Base-by-base conservation (phyloP, 1,140 invertebrate genomes). In the Grapholita molesta region DNA sequence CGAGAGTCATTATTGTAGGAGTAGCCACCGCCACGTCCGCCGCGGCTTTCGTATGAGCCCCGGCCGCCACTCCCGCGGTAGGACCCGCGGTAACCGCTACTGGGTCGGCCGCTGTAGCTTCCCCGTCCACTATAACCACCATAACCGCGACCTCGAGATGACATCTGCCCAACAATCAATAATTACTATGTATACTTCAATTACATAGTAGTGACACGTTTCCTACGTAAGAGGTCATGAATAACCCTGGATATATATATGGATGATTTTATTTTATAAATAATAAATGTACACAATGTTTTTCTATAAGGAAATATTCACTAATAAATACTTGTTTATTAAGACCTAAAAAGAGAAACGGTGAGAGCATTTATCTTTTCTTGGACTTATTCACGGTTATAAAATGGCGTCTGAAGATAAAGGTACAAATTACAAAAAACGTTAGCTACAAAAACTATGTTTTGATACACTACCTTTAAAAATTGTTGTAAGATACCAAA, bases 81-180 rank as follows among this genome's bases (percentile, higher is more conserved):
- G 0, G 85, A 86, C 4, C 89, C 89, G 64, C 90, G 77, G 64
- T 90, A 89, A 12, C 55, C 55, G 21, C 80, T 79, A 11, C 82
- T 82, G 6, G 88, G 80, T 9, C 88, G 78, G 7, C 83, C 83
- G n/a, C 78, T 85, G 70, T 91, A 91, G 64, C 74, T 85, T 8
- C 87, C 86, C 66, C 91, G 72, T n/a, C 86, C 86, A 33, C 82
- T 81, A 33, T 86, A 86, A 18, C 86, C 87, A 15, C 86, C 84
- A 64, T 84, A 83, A 6, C 86, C 86, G 66, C 88, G 80, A 35
- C 91, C 91, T 24, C 91, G 83, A 55, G 89, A 89, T 48, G 89
- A 90, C 91, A 92, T 92, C 85, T 90, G 57, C 15, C 42, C 42
- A 48, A 21, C 6, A 21, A 48, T 21, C 18, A 48, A 21, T 48